phyloP scores from a whole-genome alignment of 2,888 invertebrate species.

The Apamea crenata region DNA sequence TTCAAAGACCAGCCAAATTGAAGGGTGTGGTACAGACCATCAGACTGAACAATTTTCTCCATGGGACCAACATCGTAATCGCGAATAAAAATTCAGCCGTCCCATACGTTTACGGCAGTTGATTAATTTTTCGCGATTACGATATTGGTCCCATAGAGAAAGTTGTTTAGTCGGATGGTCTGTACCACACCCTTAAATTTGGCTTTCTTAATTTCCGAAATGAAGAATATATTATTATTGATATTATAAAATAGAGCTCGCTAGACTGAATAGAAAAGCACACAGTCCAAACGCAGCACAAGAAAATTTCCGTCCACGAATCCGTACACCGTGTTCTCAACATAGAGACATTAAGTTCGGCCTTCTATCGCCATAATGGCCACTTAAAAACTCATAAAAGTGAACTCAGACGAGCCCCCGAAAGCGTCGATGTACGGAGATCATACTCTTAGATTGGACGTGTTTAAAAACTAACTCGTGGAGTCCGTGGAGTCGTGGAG shows the following conservation, averaged over 20 bases:
- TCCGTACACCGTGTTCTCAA: conserved; percentile 66
- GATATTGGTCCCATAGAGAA: too few relatives aligned
- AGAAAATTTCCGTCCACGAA: conserved; percentile 67
- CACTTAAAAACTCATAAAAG: conserved; percentile 88
- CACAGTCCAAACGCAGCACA: conserved; percentile 72
- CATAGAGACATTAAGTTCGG: conserved; percentile 84
- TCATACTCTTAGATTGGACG: conserved; percentile 69
- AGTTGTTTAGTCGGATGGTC: too few relatives aligned
- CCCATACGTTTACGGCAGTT: too few relatives aligned
- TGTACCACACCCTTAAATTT: too few relatives aligned
- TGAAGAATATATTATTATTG: too few relatives aligned
- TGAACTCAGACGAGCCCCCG: conserved; percentile 77
- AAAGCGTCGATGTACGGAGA: conserved; percentile 72
- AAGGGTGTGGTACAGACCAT: too few relatives aligned
- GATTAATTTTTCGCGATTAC: too few relatives aligned
- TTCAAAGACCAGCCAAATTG: too few relatives aligned
- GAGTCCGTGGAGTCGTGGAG: conserved; percentile 46
- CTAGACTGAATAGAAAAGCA: conserved; percentile 1
- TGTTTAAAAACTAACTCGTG: conserved; percentile 61
- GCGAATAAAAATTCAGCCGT: too few relatives aligned
- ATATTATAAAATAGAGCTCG: background rate
- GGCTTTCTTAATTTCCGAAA: too few relatives aligned
- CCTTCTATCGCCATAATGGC: conserved; percentile 83
- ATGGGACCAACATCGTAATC: too few relatives aligned
- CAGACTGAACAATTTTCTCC: too few relatives aligned